Percentiles rank a stretch among this genome's conserved stretches.
Evolutionary conservation across 2,113 vertebrate species (phyloP).

Genomic region (Psittacula cyanocephala): DNA sequence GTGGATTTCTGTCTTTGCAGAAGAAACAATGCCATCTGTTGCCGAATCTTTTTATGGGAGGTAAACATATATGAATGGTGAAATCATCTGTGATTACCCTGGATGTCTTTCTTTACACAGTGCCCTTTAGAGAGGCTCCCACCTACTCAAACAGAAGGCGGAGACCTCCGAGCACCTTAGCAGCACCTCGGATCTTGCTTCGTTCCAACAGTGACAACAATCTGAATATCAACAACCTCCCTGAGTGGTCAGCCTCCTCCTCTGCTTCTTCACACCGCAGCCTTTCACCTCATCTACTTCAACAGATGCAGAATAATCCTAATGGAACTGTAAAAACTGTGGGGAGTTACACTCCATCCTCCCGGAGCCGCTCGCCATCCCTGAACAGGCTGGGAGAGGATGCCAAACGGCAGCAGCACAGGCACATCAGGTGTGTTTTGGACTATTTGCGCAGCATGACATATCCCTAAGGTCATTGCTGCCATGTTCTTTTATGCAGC

Average conservation of each 20-base stretch:
- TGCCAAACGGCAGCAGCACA: constrained; percentile 77
- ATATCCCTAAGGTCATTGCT: not conserved
- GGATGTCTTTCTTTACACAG: constrained; percentile 62
- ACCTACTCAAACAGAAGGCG: constrained; percentile 89
- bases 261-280: constrained; percentile 86
- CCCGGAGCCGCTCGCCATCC: constrained; percentile 90
- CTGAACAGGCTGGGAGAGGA: constrained; percentile 91
- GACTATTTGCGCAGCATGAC: not conserved
- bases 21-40: constrained; percentile 31
- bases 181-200: constrained; percentile 88
- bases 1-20: not conserved
- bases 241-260: constrained; percentile 78
- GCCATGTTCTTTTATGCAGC: not conserved
- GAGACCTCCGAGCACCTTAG: constrained; percentile 83
- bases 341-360: constrained; percentile 76
- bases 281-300: constrained; percentile 92
- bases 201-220: constrained; percentile 98
- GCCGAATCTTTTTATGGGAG: not conserved
- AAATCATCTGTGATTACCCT: not conserved
- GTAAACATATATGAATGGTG: not conserved
- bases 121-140: constrained; percentile 95
- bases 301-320: constrained; percentile 87
- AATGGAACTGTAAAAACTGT: constrained; percentile 88
- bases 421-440: constrained; percentile 80
- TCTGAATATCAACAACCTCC: constrained; percentile 77